phyloP scores from a whole-genome alignment of 2,888 invertebrate genomes.

The Chymomyza amoena region DNA sequence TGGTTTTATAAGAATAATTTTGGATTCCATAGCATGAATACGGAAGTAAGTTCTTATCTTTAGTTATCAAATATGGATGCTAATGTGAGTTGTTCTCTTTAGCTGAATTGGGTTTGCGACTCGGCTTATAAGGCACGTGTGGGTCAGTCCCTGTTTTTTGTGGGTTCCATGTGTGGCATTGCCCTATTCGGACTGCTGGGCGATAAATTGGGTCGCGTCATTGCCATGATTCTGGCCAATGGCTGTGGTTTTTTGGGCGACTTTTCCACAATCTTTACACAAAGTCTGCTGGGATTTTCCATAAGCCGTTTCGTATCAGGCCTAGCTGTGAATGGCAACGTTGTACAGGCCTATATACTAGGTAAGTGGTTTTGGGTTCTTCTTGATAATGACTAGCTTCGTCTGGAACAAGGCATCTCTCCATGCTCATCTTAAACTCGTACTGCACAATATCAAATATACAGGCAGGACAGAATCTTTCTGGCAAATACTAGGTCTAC shows the following conservation, averaged over 20 bases:
- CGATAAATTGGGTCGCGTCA: constrained; percentile 80
- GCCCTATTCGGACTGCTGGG: constrained; percentile 80
- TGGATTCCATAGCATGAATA: constrained; percentile 81
- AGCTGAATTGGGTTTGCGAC: constrained; percentile 81
- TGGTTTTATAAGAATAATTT: constrained; percentile 81
- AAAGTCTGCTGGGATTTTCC: constrained; percentile 77
- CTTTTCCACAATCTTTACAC: constrained; percentile 78
- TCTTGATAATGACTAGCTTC: neutral
- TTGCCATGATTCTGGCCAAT: constrained; percentile 80
- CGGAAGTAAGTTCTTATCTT: constrained; percentile 79
- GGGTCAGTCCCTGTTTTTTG: constrained; percentile 57
- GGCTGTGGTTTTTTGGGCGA: constrained; percentile 80
- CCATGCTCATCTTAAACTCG: too few species aligned
- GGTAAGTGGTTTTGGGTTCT: constrained; percentile 70
- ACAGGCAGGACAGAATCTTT: too few species aligned
- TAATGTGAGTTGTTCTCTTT: neutral
- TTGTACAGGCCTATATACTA: constrained; percentile 81
- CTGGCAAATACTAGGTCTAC: too few species aligned
- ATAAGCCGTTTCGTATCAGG: constrained; percentile 80
- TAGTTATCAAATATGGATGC: neutral
- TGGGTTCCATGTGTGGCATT: constrained; percentile 64
- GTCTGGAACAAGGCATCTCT: too few species aligned
- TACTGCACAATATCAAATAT: too few species aligned
- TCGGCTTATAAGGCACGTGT: constrained; percentile 80
- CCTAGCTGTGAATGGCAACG: constrained; percentile 80